Base-by-base conservation (phyloP, 2,888 invertebrate genomes). In the Crocallis elinguaria region DNA sequence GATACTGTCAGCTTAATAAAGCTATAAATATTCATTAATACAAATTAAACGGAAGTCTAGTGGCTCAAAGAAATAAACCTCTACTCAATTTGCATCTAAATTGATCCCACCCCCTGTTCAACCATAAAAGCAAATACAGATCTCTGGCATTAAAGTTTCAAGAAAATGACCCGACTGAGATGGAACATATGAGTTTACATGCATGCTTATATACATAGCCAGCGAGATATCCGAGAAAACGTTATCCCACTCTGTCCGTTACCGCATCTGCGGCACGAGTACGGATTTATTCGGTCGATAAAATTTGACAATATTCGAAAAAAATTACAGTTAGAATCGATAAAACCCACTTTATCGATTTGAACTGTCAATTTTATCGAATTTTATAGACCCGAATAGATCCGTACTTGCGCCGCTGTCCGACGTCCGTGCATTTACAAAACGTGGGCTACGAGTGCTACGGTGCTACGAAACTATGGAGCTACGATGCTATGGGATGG, bases 11-110 rank as follows among this genome's bases (percentile, higher is more conserved):
- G 11, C 29, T 2, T 12, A 12, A 12, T 29, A 13, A 41, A 19
- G 9, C 14, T 6, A 35, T 35, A 19, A 35, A 35, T 25, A 39
- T 39, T 39, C 38, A 39, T 39, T 25, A 16, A 14, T 25, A 39
- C 38, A 25, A 27, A 39, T 39, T 25, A 39, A 39, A 39, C 14
- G 38, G 5, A 39, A 39, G 27, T 39, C n/a, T n/a, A 39, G 25
- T 25, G 9, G 8, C 12, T 39, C 38, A 14, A 14, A 39, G 38
- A 16, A 25, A 39, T 39, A 25, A 39, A 25, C 27, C 16, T 27
- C 16, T 16, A 14, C 6, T 12, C 13, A 19, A 39, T 39, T 39
- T 39, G 27, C 38, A 39, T 39, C 4, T 25, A 27, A 39, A 39
- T 39, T 25, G 38, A 3, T 14, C 9, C 3, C n/a, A 11, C 4